phyloP scores from a whole-genome alignment of 2,797 vertebrate species.

The Cuniculus paca region DNA sequence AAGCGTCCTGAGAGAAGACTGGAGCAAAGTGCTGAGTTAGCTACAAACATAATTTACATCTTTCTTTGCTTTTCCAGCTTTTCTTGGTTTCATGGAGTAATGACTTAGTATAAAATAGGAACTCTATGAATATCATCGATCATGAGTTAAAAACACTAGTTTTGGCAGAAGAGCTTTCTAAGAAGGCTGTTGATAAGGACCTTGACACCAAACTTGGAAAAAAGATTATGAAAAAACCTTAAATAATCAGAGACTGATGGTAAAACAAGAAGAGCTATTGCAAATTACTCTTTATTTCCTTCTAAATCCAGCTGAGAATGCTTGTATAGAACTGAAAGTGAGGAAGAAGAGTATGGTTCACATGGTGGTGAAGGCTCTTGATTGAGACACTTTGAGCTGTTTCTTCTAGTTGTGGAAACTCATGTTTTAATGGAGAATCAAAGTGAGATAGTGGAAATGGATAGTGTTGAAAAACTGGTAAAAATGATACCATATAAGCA shows the following conservation, averaged over 20 bases:
- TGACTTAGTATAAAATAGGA: not conserved
- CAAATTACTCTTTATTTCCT: not conserved
- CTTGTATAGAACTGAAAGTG: not conserved
- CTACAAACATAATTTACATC: not conserved
- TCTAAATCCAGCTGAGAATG: not conserved
- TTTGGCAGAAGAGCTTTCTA: not conserved
- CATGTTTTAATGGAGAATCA: not conserved
- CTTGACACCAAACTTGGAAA: not conserved
- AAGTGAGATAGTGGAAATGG: not conserved
- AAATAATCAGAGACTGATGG: not conserved
- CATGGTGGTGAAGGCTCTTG: not conserved
- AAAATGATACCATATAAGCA: conserved; percentile 94
- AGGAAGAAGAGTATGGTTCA: conserved; percentile 88
- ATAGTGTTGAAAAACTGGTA: conserved; percentile 82
- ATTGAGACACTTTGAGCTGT: not conserved
- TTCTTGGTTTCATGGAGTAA: not conserved
- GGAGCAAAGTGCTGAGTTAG: not conserved
- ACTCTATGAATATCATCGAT: not conserved
- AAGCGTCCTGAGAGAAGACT: not conserved
- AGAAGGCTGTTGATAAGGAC: not conserved
- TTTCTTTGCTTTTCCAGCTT: not conserved
- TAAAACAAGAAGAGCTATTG: not conserved
- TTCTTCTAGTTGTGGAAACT: not conserved
- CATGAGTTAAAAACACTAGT: not conserved
- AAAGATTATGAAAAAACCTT: not conserved